Evolutionary conservation across 2,113 vertebrate species (phyloP).

Genomic region (Ptilonorhynchus violaceus): DNA sequence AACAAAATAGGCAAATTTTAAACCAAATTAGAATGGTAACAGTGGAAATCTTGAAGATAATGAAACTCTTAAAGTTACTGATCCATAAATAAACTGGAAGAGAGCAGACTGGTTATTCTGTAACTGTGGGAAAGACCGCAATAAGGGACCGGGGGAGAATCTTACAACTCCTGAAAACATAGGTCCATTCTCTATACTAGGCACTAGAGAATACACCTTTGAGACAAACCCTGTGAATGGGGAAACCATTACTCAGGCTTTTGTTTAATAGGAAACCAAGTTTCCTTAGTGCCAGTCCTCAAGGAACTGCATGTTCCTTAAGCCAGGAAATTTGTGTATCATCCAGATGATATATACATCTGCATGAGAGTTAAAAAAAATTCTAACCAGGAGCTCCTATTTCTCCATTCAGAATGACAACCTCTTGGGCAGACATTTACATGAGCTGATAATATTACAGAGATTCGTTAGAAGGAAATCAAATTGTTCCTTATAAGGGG

Average conservation of each 20-base stretch:
- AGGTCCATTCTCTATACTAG: not conserved
- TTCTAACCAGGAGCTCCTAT: not conserved
- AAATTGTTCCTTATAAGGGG: not conserved
- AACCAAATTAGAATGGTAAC: not conserved
- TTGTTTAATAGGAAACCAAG: conserved; percentile 18
- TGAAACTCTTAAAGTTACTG: not conserved
- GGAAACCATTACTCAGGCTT: not conserved
- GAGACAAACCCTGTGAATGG: not conserved
- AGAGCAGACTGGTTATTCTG: not conserved
- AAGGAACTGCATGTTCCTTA: not conserved
- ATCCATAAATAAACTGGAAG: not conserved
- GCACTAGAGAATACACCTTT: not conserved
- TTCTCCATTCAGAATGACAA: not conserved
- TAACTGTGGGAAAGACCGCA: not conserved
- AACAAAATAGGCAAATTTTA: not conserved
- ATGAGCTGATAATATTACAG: not conserved
- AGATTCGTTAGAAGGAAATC: not conserved
- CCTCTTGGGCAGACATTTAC: not conserved
- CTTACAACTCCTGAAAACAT: not conserved
- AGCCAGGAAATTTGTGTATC: not conserved
- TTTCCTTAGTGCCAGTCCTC: not conserved
- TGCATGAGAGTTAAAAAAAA: not conserved
- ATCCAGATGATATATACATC: not conserved
- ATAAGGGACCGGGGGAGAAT: not conserved
- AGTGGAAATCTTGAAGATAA: not conserved